phyloP scores from a whole-genome alignment of 2,113 vertebrate genomes.

The Physeter macrocephalus region DNA sequence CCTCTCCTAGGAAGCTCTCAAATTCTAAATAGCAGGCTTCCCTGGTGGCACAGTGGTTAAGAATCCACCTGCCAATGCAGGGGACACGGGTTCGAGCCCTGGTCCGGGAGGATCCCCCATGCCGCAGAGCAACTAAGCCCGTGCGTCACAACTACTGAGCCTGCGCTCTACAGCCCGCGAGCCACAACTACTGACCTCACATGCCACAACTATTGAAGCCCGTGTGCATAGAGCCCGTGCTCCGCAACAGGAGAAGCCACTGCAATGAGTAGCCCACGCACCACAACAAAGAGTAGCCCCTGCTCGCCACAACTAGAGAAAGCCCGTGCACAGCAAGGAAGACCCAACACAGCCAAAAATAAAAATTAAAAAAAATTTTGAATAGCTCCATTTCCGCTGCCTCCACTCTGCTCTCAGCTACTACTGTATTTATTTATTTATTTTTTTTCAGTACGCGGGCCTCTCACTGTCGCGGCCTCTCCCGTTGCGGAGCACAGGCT shows the following conservation, averaged over 20 bases:
- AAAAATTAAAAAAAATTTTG: background rate
- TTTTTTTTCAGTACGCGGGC: too few species aligned
- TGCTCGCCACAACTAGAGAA: background rate
- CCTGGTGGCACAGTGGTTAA: background rate
- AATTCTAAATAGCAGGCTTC: background rate
- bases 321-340: background rate
- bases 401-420: background rate
- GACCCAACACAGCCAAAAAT: background rate
- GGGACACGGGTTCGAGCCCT: background rate
- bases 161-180: background rate
- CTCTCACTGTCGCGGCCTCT: too few species aligned
- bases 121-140: background rate
- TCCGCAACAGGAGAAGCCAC: background rate
- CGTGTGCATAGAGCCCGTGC: too few species aligned
- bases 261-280: background rate
- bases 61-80: background rate
- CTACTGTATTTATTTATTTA: too few species aligned
- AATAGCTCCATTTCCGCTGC: background rate
- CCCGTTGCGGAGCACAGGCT: too few species aligned
- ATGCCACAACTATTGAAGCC: too few species aligned
- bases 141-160: background rate
- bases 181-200: too few species aligned
- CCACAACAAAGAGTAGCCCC: background rate
- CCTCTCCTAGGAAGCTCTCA: background rate
- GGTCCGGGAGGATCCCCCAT: background rate